A percentile compares a stretch with the other conserved stretches of the same genome.
Conservation (phyloP, 2,888 invertebrate genomes). For the Theretra japonica region DNA sequence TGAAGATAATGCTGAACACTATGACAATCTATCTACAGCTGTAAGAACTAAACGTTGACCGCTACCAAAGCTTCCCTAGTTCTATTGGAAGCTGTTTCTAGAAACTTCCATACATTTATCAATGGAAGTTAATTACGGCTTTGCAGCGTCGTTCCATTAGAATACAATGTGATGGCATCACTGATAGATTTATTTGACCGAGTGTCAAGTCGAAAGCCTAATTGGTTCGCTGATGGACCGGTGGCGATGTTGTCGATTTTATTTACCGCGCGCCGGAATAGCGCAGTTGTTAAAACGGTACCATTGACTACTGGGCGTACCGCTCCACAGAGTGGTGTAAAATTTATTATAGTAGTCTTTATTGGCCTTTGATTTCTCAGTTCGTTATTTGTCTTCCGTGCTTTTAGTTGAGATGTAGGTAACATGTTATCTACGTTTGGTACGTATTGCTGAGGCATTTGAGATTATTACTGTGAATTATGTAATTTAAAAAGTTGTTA, state of each 20-base stretch:
- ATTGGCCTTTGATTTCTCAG: slow-evolving; percentile 6
- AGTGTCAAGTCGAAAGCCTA: slow-evolving; percentile 21
- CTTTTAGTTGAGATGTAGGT: not conserved
- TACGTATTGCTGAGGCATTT: not conserved
- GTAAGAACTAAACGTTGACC: no score
- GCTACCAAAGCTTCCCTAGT: no score
- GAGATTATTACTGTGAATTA: not conserved
- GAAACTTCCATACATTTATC: no score
- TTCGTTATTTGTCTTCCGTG: slow-evolving; percentile 1
- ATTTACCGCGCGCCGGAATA: slow-evolving; percentile 31
- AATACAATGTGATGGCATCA: slow-evolving; percentile 14
- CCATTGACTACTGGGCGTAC: slow-evolving; percentile 41
- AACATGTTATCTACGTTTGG: not conserved
- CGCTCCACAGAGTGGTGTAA: slow-evolving; percentile 32
- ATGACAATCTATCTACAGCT: no score
- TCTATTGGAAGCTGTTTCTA: no score
- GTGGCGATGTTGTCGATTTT: slow-evolving; percentile 27
- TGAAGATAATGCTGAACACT: no score
- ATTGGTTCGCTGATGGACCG: slow-evolving; percentile 28
- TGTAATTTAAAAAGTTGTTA: not conserved
- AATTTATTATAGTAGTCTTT: slow-evolving; percentile 19
- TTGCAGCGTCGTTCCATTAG: not conserved
- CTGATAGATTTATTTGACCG: slow-evolving; percentile 26
- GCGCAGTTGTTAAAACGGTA: slow-evolving; percentile 48
- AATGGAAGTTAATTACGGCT: not conserved